phyloP scores from a whole-genome alignment of 2,888 invertebrate genomes.

The Dione vanillae region DNA sequence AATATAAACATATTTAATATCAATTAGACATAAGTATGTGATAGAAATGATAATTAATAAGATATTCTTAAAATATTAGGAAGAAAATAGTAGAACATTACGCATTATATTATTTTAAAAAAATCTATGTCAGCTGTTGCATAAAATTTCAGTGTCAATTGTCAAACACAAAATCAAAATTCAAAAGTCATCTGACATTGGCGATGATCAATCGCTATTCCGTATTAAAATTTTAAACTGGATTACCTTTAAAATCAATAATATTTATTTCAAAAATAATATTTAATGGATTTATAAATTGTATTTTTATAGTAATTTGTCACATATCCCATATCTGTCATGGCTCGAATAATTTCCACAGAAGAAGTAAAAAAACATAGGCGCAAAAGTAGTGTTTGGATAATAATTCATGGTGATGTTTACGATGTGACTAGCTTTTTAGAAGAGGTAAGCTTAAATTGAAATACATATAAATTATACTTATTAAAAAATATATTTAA shows the following conservation, averaged over 20 bases:
- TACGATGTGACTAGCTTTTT: conserved; percentile 92
- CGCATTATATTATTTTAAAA: not conserved
- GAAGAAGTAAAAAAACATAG: conserved; percentile 88
- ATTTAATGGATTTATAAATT: not conserved
- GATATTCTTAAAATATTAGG: not conserved
- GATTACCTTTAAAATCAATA: not conserved
- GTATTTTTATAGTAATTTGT: not conserved
- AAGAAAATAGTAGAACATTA: not conserved
- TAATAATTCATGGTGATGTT: conserved; percentile 91
- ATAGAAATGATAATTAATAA: not conserved
- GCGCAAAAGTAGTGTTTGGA: conserved; percentile 79
- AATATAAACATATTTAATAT: no score
- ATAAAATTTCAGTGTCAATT: not conserved
- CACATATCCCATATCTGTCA: conserved; percentile 34
- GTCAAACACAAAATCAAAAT: not conserved
- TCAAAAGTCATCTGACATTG: conserved; percentile 16
- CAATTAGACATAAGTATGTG: no score
- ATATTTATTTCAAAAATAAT: not conserved
- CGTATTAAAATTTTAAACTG: not conserved
- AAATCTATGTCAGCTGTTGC: not conserved
- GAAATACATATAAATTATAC: not conserved
- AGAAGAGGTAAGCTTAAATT: conserved; percentile 85
- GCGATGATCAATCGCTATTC: not conserved
- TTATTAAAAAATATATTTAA: not conserved
- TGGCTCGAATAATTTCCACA: conserved; percentile 77